phyloP scores from a whole-genome alignment of 2,888 invertebrate genomes.

The Drosophila affinis region DNA sequence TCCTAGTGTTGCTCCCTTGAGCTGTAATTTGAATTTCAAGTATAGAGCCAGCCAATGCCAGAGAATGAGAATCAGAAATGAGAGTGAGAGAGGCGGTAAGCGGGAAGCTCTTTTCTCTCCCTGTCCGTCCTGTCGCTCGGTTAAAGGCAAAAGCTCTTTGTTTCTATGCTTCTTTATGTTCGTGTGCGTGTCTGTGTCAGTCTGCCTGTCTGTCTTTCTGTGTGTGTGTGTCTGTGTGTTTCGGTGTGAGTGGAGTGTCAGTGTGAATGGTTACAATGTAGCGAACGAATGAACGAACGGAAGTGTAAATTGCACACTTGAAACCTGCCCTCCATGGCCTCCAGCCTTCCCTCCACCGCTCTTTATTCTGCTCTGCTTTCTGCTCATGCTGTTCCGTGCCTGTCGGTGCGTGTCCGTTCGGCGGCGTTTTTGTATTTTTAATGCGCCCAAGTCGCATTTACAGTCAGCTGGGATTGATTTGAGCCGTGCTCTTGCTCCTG shows the following conservation, averaged over 20 bases:
- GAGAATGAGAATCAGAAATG: neutral
- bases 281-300: constrained; percentile 55
- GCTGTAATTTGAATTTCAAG: constrained; percentile 69
- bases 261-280: constrained; percentile 37
- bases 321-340: constrained; percentile 53
- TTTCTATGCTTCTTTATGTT: constrained; percentile 28
- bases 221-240: neutral
- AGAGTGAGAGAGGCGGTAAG: too few relatives aligned
- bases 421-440: constrained; percentile 55
- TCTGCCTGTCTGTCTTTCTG: neutral
- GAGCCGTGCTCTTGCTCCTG: constrained; percentile 8
- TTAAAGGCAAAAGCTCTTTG: constrained; percentile 26
- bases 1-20: constrained; percentile 43
- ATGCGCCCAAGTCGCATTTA: constrained; percentile 54
- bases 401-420: constrained; percentile 15
- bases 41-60: constrained; percentile 42
- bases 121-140: neutral
- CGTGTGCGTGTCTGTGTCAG: neutral
- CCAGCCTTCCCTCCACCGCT: constrained; percentile 1
- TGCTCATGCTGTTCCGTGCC: constrained; percentile 5
- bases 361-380: neutral
- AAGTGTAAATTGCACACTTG: constrained; percentile 77
- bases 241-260: constrained; percentile 15
- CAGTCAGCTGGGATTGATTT: constrained; percentile 72
- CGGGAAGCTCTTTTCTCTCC: neutral